phyloP scores from a whole-genome alignment of 2,888 invertebrate species.

The Ceratothoa steindachneri region DNA sequence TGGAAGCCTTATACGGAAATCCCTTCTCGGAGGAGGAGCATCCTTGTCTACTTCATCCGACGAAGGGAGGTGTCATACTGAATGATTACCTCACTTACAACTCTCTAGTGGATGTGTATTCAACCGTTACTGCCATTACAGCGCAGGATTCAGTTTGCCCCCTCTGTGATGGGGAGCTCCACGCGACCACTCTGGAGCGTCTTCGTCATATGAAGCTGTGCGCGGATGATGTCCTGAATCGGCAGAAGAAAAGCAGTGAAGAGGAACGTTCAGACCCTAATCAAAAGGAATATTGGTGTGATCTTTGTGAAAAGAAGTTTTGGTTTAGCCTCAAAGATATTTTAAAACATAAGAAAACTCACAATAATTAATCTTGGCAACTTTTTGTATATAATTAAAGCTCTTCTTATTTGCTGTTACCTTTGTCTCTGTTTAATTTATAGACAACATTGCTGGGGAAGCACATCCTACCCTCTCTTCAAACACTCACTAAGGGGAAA shows the following conservation, averaged over 20 bases:
- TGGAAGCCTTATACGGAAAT: conserved; percentile 38
- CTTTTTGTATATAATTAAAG: not conserved
- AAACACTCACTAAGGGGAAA: too few species aligned
- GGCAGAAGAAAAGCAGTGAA: conserved; percentile 50
- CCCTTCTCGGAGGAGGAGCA: conserved; percentile 67
- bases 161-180: conserved; percentile 63
- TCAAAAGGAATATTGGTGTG: conserved; percentile 64
- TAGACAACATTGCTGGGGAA: too few species aligned
- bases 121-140: conserved; percentile 26
- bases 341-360: conserved; percentile 70
- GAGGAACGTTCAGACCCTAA: conserved; percentile 51
- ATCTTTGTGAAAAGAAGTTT: conserved; percentile 65
- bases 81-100: conserved; percentile 74
- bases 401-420: not conserved
- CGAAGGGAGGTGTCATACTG: conserved; percentile 76
- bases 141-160: conserved; percentile 60
- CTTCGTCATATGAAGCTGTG: conserved; percentile 67
- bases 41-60: conserved; percentile 60
- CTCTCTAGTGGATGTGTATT: conserved; percentile 50
- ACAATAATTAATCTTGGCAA: not conserved
- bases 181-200: conserved; percentile 65
- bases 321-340: conserved; percentile 76
- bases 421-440: too few species aligned
- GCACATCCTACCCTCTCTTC: too few species aligned
- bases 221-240: conserved; percentile 12